Evolutionary conservation across 53 echinoderm and acorn worm genomes (phyloP).

Genomic region (Antedon mediterranea): DNA sequence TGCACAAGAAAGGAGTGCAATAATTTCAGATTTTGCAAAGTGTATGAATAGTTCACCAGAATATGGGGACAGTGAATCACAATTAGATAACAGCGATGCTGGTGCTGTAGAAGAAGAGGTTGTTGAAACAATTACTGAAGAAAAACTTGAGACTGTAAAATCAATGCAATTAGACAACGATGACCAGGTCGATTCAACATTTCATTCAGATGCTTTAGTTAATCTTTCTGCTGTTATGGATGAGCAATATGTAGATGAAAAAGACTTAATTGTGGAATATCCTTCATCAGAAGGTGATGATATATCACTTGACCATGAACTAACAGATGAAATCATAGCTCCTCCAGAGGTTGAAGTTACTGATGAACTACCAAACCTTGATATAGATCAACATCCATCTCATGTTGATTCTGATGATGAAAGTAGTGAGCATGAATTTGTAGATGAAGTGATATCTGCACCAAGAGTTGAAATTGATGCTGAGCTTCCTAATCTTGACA

Average conservation of each 20-base stretch:
- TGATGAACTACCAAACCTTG: not conserved
- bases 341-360: not conserved
- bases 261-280: too few species aligned
- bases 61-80: not conserved
- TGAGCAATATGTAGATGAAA: not conserved
- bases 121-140: not conserved
- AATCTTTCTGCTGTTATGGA: not conserved
- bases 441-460: not conserved
- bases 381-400: not conserved
- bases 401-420: slow-evolving; percentile 17
- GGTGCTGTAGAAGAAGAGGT: not conserved
- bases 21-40: not conserved
- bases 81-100: not conserved
- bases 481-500: not conserved
- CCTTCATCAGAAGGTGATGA: slow-evolving; percentile 17
- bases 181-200: not conserved
- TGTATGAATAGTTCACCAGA: not conserved
- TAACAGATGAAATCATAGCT: slow-evolving; percentile 7
- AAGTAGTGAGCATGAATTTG: slow-evolving; percentile 12
- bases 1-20: not conserved
- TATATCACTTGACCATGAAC: slow-evolving; percentile 26
- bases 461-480: not conserved
- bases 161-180: not conserved
- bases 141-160: not conserved
- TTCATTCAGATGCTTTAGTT: not conserved